Conservation (phyloP, 2,888 invertebrate genomes). For the Melipona beecheii region DNA sequence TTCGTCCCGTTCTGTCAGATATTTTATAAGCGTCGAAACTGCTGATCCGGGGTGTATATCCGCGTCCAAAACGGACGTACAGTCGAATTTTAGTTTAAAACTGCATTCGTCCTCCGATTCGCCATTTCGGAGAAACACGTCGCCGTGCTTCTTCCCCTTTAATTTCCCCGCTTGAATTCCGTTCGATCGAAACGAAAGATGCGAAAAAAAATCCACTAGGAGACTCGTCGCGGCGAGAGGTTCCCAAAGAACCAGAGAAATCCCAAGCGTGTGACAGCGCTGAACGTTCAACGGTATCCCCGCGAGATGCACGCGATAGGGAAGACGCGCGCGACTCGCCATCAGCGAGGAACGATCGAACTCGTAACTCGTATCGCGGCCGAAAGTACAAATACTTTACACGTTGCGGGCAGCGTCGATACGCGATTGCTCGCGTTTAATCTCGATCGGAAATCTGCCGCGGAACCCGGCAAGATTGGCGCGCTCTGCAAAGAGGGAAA, state of each 20-base stretch:
- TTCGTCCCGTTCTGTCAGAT: background rate
- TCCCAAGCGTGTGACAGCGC: background rate
- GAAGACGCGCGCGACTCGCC: background rate
- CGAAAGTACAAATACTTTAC: constrained; percentile 60
- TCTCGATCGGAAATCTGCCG: constrained; percentile 66
- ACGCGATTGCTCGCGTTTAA: constrained; percentile 59
- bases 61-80: background rate
- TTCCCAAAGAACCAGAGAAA: too few relatives aligned
- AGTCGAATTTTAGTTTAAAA: background rate
- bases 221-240: too few relatives aligned
- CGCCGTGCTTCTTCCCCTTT: too few relatives aligned
- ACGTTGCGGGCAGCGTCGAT: constrained; percentile 52
- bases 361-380: constrained; percentile 49
- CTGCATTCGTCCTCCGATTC: background rate
- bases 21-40: background rate
- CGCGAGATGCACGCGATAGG: background rate
- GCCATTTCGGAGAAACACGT: background rate
- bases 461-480: constrained; percentile 38
- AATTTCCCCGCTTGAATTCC: too few relatives aligned
- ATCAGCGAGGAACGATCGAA: background rate
- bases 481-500: constrained; percentile 53
- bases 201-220: too few relatives aligned
- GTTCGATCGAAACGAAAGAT: too few relatives aligned
- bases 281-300: background rate
- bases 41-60: background rate